Percentiles rank a stretch among this genome's conserved stretches.
Conservation (phyloP, 2,888 invertebrate species). For the Meta bourneti region DNA sequence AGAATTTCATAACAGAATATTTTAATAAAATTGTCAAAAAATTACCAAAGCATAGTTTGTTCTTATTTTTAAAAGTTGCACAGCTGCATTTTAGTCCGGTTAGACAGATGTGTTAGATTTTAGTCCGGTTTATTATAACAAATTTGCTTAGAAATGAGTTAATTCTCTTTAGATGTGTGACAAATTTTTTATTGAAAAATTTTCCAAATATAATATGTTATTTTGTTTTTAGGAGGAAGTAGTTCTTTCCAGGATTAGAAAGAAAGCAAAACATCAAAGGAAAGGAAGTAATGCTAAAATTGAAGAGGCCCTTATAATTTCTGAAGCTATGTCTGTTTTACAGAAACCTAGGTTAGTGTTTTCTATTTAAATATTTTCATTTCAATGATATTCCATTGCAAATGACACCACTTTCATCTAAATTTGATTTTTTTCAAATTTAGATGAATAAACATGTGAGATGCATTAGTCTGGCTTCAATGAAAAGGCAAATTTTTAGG, state of each 20-base stretch:
- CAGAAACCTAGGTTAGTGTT: slow-evolving; percentile 80
- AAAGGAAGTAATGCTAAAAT: slow-evolving; percentile 79
- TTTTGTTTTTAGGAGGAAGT: slow-evolving; percentile 79
- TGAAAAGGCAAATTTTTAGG: too few species aligned
- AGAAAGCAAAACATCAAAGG: slow-evolving; percentile 78
- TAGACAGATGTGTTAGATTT: too few species aligned
- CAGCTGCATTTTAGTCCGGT: too few species aligned
- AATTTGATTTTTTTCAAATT: background rate
- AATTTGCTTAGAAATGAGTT: too few species aligned
- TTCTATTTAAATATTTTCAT: slow-evolving; percentile 8
- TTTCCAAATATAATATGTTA: background rate
- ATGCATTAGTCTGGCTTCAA: too few species aligned
- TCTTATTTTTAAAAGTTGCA: background rate
- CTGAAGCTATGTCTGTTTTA: slow-evolving; percentile 78
- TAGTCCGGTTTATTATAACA: too few species aligned
- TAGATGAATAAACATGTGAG: too few species aligned
- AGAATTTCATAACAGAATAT: too few species aligned
- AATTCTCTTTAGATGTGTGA: too few species aligned
- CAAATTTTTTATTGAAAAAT: too few species aligned
- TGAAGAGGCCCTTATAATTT: slow-evolving; percentile 75
- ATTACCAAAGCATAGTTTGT: too few species aligned
- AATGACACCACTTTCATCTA: background rate
- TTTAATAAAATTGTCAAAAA: too few species aligned
- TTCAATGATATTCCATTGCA: background rate
- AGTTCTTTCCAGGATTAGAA: slow-evolving; percentile 79